A percentile compares a stretch with the other conserved stretches of the same genome.
Evolutionary conservation across 2,888 invertebrate genomes (phyloP).

Genomic region (Andrena dorsata): DNA sequence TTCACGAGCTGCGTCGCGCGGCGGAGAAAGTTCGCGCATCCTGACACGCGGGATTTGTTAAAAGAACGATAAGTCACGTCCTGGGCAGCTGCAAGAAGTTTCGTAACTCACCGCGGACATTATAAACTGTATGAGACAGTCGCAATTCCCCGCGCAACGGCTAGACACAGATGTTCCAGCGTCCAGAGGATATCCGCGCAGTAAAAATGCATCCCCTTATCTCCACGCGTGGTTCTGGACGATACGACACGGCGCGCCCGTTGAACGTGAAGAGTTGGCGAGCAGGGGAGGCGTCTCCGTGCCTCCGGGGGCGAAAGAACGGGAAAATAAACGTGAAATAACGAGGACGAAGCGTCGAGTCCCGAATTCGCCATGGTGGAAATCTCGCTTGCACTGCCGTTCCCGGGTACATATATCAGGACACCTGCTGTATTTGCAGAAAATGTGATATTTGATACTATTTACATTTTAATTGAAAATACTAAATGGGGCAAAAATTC

Average conservation of each 20-base stretch:
- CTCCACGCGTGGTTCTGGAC: not conserved
- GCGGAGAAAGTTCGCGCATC: not conserved
- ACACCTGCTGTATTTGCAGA: too few relatives aligned
- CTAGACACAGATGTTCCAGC: slow-evolving; percentile 36
- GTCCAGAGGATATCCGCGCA: not conserved
- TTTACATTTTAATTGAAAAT: too few relatives aligned
- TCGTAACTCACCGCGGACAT: slow-evolving; percentile 27
- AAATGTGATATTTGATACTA: too few relatives aligned
- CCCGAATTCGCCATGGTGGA: not conserved
- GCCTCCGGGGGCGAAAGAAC: not conserved
- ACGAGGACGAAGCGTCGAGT: not conserved
- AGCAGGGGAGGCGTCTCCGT: not conserved
- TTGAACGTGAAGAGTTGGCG: not conserved
- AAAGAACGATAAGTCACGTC: slow-evolving; percentile 47
- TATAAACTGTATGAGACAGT: slow-evolving; percentile 37
- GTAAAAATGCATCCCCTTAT: slow-evolving; percentile 12
- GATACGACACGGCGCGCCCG: not conserved
- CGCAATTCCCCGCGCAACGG: slow-evolving; percentile 20
- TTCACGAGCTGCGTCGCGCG: not conserved
- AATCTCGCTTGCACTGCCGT: not conserved
- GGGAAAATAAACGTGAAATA: not conserved
- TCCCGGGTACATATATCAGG: too few relatives aligned
- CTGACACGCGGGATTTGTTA: slow-evolving; percentile 46
- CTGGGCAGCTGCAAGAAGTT: slow-evolving; percentile 35
- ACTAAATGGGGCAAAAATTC: too few relatives aligned